Conservation (phyloP, 2,113 vertebrate genomes). For the Spea bombifrons region DNA sequence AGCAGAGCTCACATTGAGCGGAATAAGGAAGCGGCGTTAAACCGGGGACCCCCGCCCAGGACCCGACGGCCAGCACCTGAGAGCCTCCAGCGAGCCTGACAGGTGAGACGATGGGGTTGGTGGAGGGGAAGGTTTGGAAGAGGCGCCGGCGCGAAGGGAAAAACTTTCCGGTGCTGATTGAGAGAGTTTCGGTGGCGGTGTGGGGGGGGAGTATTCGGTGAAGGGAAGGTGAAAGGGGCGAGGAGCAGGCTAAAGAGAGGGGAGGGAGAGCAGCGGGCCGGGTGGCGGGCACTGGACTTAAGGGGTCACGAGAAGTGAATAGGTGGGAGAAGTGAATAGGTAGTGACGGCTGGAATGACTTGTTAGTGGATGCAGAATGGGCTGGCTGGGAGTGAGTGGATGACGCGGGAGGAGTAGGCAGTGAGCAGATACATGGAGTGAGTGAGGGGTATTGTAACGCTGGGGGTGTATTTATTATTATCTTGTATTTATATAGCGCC, state of each 20-base stretch:
- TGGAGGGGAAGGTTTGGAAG: neutral
- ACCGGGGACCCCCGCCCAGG: neutral
- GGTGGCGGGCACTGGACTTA: neutral
- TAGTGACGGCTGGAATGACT: neutral
- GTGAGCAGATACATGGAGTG: neutral
- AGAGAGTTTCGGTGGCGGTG: neutral
- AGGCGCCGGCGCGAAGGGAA: neutral
- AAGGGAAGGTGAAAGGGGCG: neutral
- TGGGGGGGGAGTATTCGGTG: neutral
- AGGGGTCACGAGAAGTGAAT: neutral
- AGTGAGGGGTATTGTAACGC: neutral
- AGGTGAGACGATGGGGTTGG: neutral
- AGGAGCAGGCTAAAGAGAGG: neutral
- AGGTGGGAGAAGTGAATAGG: neutral
- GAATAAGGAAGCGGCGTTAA: conserved; percentile 34
- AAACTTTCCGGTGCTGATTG: neutral
- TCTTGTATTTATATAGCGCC: too few species aligned
- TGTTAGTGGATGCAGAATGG: neutral
- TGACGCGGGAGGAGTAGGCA: neutral
- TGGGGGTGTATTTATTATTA: too few species aligned
- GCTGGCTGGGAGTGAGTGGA: neutral
- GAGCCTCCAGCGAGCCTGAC: neutral
- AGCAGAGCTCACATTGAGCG: neutral
- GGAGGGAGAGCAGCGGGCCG: conserved; percentile 27
- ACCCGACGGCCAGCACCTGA: neutral